Base-by-base conservation (phyloP, 2,113 vertebrate genomes). In the Rana temporaria region DNA sequence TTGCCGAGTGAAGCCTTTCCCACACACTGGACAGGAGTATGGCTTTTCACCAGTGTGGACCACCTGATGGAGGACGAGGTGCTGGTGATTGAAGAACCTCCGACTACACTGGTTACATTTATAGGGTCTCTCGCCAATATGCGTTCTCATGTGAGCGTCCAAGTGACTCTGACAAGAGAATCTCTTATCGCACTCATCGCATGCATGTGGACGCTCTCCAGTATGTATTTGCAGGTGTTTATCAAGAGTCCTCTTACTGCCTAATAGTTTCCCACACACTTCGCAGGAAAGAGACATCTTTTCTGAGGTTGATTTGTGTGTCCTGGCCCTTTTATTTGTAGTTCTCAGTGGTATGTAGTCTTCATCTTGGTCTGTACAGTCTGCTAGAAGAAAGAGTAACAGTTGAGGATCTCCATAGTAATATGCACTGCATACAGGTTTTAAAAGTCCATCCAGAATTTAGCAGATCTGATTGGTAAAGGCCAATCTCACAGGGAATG, bases 71-170 rank as follows among this genome's bases (percentile, higher is more conserved):
- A 82, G 16, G 26, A 84, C 68, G 18, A 90, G 88, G 57, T 88
- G 86, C 0, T 87, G 88, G 79, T 89, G 77, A 84, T 91, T 90
- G 20, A 11, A 83, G 67, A 89, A 91, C 22, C 78, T 81, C 60
- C 89, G 89, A n/a, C 88, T 87, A 1, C 89, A 91, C 3, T 87
- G 75, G 5, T 65, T 19, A 48, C 90, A 91, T 1, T 81, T 4
- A 3, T 84, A 89, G 1, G 89, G 89, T 78, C 88, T 88, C n/a
- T 88, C 87, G 4, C 86, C 84, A 0, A 86, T 88, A 78, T 91
- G 90, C 67, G 88, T 66, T 42, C 88, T 57, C 59, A 81, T 79
- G 52, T 91, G 89, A 38, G 78, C 82, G 8, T 26, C 18, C 0
- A 91, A 85, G 1, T 82, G 73, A 3, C 86, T 60, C 0, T 76